Percentiles rank a stretch among this genome's conserved stretches.
phyloP scores from a whole-genome alignment of 2,888 invertebrate genomes.

The Pristionchus mayeri region DNA sequence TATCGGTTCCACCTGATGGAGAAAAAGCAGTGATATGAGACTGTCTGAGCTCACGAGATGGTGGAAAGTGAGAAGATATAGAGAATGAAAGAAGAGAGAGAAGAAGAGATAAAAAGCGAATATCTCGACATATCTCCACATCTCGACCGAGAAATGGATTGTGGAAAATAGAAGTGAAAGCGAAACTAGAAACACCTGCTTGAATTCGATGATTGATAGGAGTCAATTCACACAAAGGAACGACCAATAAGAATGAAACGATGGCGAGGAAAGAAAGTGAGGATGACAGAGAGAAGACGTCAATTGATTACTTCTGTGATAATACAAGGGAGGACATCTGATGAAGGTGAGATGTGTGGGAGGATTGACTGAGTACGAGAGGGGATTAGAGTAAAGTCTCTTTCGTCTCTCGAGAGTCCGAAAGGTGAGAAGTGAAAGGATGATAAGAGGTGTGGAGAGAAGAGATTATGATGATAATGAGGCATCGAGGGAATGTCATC shows the following conservation, averaged over 20 bases:
- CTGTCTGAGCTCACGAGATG: neutral
- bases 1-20: neutral
- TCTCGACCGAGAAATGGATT: no score
- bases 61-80: neutral
- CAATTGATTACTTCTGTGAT: no score
- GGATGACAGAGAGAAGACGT: no score
- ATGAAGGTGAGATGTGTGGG: no score
- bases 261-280: no score
- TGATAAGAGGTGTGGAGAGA: conserved; percentile 26
- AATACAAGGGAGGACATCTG: no score
- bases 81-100: neutral
- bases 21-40: conserved; percentile 8
- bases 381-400: conserved; percentile 13
- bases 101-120: neutral
- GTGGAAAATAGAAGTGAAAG: neutral
- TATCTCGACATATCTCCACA: no score
- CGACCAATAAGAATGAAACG: no score
- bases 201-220: neutral
- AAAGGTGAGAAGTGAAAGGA: conserved; percentile 6
- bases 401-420: neutral
- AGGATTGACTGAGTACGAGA: no score
- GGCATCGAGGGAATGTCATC: neutral
- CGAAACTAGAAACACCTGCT: neutral
- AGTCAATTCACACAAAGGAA: neutral
- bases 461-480: conserved; percentile 26